phyloP scores from a whole-genome alignment of 2,797 vertebrate species.

The Pogonophryne albipinna region DNA sequence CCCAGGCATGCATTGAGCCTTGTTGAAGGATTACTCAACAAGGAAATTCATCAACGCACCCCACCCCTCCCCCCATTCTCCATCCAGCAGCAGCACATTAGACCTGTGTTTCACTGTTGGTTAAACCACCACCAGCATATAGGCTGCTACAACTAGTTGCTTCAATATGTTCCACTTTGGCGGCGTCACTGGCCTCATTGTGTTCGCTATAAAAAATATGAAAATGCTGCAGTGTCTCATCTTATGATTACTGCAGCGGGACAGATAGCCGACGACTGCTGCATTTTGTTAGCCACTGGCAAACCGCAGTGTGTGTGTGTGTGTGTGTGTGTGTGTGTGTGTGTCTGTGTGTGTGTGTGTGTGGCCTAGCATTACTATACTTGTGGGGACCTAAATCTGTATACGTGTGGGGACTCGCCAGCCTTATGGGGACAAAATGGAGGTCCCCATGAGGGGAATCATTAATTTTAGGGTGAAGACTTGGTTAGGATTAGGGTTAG shows the following conservation, averaged over 20 bases:
- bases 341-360: too few relatives aligned
- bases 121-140: constrained; percentile 30
- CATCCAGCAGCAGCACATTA: constrained; percentile 26
- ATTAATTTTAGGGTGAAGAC: too few relatives aligned
- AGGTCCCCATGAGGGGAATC: too few relatives aligned
- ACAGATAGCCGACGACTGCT: constrained; percentile 64
- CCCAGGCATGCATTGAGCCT: constrained; percentile 49
- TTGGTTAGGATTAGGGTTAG: too few relatives aligned
- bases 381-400: too few relatives aligned
- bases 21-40: constrained; percentile 58
- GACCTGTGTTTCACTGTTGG: constrained; percentile 26
- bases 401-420: too few relatives aligned
- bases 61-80: constrained; percentile 26
- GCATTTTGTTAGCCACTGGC: constrained; percentile 76
- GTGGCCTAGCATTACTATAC: too few relatives aligned
- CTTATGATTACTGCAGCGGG: constrained; percentile 69
- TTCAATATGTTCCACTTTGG: constrained; percentile 34
- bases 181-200: constrained; percentile 58
- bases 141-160: constrained; percentile 26
- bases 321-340: too few relatives aligned
- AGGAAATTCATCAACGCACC: constrained; percentile 59
- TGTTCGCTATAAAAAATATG: constrained; percentile 62
- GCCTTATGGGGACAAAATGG: too few relatives aligned
- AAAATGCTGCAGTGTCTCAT: constrained; percentile 75
- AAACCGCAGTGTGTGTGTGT: constrained; percentile 56